Base-by-base conservation (phyloP, 2,888 invertebrate species). In the Meloe dianella region DNA sequence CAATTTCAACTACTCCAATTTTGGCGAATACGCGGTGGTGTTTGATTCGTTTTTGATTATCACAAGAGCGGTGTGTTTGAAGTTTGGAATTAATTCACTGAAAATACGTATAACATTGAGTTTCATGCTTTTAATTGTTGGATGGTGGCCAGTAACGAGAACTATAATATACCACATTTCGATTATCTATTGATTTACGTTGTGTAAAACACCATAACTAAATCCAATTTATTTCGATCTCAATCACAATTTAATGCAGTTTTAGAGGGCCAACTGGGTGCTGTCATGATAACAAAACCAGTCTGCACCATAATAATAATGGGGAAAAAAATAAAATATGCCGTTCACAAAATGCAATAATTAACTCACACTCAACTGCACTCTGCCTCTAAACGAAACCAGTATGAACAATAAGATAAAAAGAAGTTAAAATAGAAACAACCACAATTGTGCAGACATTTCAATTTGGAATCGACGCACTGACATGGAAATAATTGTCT, bases 201-300 rank as follows among this genome's bases (percentile, higher is more conserved):
- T 41, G 41, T 51, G 51, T 24, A 14, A 24, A 51, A 51, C 51
- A 24, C 51, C 51, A 12, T 4, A 51, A 10, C 41, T 56, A 60
- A 60, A 64, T 64, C 51, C 64, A 38, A 64, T 59, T 24, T 35
- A 57, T 64, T 64, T 61, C 61, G n/a, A 64, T 64, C 60, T 64
- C 60, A 64, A 64, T 61, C 47, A 29, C 57, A 57, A 56, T 61
- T 61, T 64, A 64, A 60, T 64, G 59, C 41, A 61, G 57, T 61
- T 61, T 54, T 41, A 64, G 57, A 7, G 2, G 32, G 32, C 12
- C 10, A 22, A 20, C 12, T 12, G 22, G 51, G 22, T 24, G 7
- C 5, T 51, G 22, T 51, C 51, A 6, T 22, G 22, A 51, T 22
- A 22, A 51, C 24, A 51, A 22, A 22, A 51, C 51, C 10, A 14